Evolutionary conservation across 2,113 vertebrate species (phyloP).

Genomic region (Tinamus guttatus): DNA sequence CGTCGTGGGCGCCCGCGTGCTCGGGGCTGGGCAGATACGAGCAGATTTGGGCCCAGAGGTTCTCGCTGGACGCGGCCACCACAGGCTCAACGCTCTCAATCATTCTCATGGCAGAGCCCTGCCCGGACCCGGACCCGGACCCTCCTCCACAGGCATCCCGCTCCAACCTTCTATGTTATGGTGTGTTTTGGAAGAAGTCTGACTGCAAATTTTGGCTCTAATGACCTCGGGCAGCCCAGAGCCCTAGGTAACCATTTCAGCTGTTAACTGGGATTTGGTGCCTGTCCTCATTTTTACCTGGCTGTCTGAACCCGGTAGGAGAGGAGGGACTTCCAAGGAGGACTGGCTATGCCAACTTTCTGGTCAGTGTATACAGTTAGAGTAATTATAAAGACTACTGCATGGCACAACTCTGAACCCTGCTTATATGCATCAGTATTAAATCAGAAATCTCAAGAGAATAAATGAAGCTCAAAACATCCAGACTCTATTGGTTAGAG

Average conservation of each 20-base stretch:
- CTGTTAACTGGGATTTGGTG: neutral
- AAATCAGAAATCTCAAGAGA: neutral
- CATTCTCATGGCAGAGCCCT: constrained; percentile 80
- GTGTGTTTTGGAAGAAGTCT: neutral
- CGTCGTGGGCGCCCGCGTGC: constrained; percentile 34
- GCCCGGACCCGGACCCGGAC: too few species aligned
- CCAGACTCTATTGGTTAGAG: neutral
- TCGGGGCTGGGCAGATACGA: constrained; percentile 79
- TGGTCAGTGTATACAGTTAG: neutral
- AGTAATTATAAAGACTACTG: neutral
- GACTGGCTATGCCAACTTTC: neutral
- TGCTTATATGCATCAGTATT: neutral
- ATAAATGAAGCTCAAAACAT: neutral
- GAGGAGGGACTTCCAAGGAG: neutral
- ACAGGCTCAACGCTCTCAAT: constrained; percentile 82
- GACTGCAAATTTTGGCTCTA: neutral
- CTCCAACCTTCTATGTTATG: too few species aligned
- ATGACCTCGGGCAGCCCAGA: neutral
- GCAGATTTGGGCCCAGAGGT: constrained; percentile 94
- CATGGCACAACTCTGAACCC: neutral
- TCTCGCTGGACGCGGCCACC: constrained; percentile 80
- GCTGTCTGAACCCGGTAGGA: neutral
- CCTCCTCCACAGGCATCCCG: too few species aligned
- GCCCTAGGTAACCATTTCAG: neutral
- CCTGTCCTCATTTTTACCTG: neutral